These are phyloP conservation scores for Elegia similella DNA, from an alignment of 2,888 invertebrate genomes.

Conservation along the genomic window DNA sequence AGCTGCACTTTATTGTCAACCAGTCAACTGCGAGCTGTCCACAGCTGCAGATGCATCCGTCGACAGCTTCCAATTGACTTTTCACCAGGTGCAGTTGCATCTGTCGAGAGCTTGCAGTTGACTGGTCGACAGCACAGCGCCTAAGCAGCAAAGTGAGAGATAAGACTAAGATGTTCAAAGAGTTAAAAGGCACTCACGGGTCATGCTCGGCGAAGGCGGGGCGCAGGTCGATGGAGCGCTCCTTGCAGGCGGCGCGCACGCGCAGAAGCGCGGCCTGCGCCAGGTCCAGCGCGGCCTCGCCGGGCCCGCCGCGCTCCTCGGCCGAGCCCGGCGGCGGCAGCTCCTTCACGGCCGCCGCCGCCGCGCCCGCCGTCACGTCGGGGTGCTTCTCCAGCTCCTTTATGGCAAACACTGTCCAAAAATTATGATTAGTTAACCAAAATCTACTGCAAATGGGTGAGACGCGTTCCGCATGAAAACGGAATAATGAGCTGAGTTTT, in stretches of 20 bases:
- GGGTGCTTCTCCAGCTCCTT: conserved; percentile 87
- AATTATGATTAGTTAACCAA: neutral
- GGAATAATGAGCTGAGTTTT: too few relatives aligned
- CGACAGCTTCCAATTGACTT: too few relatives aligned
- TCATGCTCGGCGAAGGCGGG: conserved; percentile 88
- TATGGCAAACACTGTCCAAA: conserved; percentile 80
- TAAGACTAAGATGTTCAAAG: neutral
- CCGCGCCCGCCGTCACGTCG: conserved; percentile 51
- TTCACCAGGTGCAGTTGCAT: too few relatives aligned
- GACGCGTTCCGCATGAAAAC: too few relatives aligned
- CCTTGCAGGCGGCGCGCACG: conserved; percentile 82
- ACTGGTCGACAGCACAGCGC: too few relatives aligned
- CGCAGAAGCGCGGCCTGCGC: conserved; percentile 84
- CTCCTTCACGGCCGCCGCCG: conserved; percentile 57
- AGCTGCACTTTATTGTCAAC: too few relatives aligned
- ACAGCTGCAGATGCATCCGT: too few relatives aligned
- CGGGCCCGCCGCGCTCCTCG: conserved; percentile 43
- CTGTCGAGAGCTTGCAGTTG: too few relatives aligned
- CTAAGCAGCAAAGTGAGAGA: too few relatives aligned
- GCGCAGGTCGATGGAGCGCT: conserved; percentile 84
- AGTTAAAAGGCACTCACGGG: conserved; percentile 63
- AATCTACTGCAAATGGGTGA: too few relatives aligned
- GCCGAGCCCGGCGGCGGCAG: conserved; percentile 74
- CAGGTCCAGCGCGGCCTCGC: conserved; percentile 58
- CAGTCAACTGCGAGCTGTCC: too few relatives aligned